Evolutionary conservation across 2,797 vertebrate genomes (phyloP), one percentile per base, ranked within the genome.

Genomic region (Paguma larvata): DNA sequence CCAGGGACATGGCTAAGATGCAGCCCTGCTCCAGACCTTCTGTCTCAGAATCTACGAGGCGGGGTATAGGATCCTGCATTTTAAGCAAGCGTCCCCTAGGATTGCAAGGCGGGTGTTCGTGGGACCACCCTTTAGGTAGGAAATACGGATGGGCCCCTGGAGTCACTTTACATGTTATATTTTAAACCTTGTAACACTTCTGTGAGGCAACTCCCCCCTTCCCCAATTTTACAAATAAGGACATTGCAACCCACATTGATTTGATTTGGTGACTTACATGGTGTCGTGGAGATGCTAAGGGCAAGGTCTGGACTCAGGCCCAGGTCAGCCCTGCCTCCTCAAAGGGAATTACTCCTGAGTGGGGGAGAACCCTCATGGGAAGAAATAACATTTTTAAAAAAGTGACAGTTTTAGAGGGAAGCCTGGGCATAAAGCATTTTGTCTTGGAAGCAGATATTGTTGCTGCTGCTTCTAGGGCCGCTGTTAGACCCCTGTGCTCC

Each of bases 41-140:
- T 30, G 65, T 53, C 56, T 70, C 12, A 18, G 62, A 21, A 13
- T 78, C 73, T 41, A 1, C 46, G 32, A n/a, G 65, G 34, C 1
- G 0, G 41, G 63, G 25, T 4, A 0, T 32, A 44, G 41, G 27
- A 73, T 21, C 41, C 72, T 80, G 38, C 10, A 9, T 90, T 86
- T 83, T 46, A 27, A 38, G 19, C 19, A 30, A 21, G 18, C 1
- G 8, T 44, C 41, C 48, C 46, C 0, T 41, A 0, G 11, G 46
- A 67, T 48, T 67, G 63, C 6, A 8, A 56, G 16, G 68, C 56
- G 41, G 14, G 19, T 62, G 75, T 93, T 85, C 48, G 15, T 38
- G 56, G 73, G 59, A 12, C 15, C n/a, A 4, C 56, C 62, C n/a
- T 91, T 41, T 65, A 46, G 65, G 59, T 65, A 46, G 65, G 59